A percentile compares a stretch with the other conserved stretches of the same genome.
These are phyloP conservation scores for Psittacula echo DNA, from an alignment of 2,797 vertebrate species.

Conservation along the genomic window DNA sequence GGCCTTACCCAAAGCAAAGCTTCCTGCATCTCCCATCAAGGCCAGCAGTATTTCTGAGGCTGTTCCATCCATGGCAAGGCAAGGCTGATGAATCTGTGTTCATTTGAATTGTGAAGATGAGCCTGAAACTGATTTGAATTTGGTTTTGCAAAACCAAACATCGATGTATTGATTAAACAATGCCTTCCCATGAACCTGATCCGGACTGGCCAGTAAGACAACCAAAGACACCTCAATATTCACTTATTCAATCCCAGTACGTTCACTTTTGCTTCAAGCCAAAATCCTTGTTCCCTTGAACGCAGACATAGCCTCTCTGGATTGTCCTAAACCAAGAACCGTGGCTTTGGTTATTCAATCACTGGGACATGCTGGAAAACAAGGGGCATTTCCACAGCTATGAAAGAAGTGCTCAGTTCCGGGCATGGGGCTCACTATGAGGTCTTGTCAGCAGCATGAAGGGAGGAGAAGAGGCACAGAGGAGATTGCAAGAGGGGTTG, in stretches of 20 bases:
- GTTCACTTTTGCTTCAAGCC: not conserved
- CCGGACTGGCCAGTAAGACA: not conserved
- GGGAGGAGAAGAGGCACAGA: not conserved
- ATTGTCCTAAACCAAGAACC: not conserved
- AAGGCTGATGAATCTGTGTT: not conserved
- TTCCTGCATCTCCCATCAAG: not conserved
- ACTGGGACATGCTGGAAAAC: not conserved
- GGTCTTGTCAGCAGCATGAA: not conserved
- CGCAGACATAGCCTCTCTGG: not conserved
- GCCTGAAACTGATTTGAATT: not conserved
- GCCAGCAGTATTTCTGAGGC: not conserved
- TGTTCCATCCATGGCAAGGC: not conserved
- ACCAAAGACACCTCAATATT: not conserved
- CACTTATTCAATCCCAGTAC: no score
- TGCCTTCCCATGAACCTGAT: not conserved
- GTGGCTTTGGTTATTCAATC: not conserved
- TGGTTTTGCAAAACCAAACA: not conserved
- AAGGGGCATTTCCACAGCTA: not conserved
- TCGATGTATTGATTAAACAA: not conserved
- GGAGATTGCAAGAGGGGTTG: not conserved
- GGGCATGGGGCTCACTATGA: accelerated
- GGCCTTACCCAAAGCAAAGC: not conserved
- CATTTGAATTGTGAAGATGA: not conserved
- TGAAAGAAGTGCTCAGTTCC: not conserved
- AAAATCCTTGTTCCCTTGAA: not conserved